Base-by-base conservation (phyloP, 2,797 vertebrate genomes). In the Dermochelys coriacea region DNA sequence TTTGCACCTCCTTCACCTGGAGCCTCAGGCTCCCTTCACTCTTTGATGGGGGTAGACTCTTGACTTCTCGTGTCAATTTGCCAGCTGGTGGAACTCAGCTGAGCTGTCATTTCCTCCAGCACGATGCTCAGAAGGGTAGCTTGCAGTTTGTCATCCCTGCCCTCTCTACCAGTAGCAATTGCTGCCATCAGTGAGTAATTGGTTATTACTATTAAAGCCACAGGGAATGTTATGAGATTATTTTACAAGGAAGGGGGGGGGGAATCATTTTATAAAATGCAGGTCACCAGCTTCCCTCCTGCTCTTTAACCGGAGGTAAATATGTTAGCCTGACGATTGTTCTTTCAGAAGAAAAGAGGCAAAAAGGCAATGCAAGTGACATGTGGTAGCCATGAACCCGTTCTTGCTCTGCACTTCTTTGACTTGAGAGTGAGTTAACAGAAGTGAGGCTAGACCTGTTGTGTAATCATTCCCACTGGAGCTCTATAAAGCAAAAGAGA, bases 61-160 rank as follows among this genome's bases (percentile, higher is more conserved):
- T 59, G 51, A 45, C 86, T 92, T 61, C 29, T 71, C 0, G 0
- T 19, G 41, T 85, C 2, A 0, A 7, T 90, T 23, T 64, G 29
- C 27, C 47, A 86, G 34, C 27, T 45, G 77, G 75, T 4, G 21
- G 45, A 94, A 47, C 51, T 93, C 2, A 12, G 47, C 51, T 86
- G 84, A 89, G 49, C 25, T 80, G 7, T 87, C 25, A 12, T 90
- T 91, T 93, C 87, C 68, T 87, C 78, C 74, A 51, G 82, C 78
- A 31, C 59, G 77, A 29, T 34, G n/a, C 77, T 94, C 50, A 91
- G 87, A n/a, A 64, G 71, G 8, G 45, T 25, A 5, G 1, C 25
- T 78, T 92, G 86, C 82, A 84, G 80, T 87, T 96, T 92, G 78
- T 92, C 92, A 88, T 80, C 50, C 59, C 25, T 94, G 54, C 50